Percentiles rank a stretch among this genome's conserved stretches.
phyloP scores from a whole-genome alignment of 2,113 vertebrate genomes.

The Regulus satrapa region DNA sequence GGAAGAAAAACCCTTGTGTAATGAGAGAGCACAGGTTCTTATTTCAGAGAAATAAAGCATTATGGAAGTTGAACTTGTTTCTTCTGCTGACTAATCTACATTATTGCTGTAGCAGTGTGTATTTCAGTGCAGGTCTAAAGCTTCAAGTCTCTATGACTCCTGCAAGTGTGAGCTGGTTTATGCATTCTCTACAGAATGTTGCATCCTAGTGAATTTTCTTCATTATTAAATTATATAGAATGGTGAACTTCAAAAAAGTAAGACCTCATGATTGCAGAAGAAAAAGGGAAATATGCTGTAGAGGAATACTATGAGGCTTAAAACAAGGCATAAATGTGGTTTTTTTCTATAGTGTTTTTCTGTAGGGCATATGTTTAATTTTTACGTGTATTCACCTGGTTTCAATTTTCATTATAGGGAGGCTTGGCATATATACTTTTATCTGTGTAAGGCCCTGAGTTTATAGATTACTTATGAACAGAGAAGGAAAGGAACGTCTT shows the following conservation, averaged over 20 bases:
- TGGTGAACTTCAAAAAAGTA: neutral
- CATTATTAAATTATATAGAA: neutral
- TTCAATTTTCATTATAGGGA: neutral
- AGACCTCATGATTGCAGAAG: neutral
- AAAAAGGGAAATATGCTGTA: neutral
- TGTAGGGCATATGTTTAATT: neutral
- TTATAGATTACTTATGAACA: neutral
- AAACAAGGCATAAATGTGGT: neutral
- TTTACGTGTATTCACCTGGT: neutral
- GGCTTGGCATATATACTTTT: neutral
- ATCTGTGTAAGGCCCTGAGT: neutral
- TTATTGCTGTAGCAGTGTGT: neutral
- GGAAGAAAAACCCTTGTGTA: neutral
- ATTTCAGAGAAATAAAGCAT: neutral
- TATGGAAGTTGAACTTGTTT: neutral
- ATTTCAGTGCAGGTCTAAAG: neutral
- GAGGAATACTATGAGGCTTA: neutral
- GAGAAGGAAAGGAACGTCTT: neutral
- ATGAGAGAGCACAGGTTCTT: neutral
- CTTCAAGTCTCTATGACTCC: neutral
- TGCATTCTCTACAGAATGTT: neutral
- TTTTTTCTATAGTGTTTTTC: neutral
- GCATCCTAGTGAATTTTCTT: neutral
- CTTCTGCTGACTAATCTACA: neutral
- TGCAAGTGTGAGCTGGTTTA: neutral